phyloP scores from a whole-genome alignment of 2,113 vertebrate species.

The Bungarus multicinctus region DNA sequence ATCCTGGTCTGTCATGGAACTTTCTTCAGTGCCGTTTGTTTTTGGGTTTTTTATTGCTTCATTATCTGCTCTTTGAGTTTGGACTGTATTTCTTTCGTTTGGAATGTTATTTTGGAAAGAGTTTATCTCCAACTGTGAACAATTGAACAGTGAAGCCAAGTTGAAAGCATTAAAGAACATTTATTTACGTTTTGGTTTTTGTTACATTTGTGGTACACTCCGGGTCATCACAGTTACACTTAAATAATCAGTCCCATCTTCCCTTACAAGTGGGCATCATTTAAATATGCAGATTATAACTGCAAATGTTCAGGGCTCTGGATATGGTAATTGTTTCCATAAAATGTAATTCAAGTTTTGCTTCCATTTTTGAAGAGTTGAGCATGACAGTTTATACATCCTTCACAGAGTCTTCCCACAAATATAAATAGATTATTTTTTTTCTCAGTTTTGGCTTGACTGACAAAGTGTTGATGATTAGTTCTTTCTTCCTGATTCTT shows the following conservation, averaged over 20 bases:
- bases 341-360: not conserved
- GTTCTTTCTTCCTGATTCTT: slow-evolving; percentile 5
- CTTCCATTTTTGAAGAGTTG: not conserved
- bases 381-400: not conserved
- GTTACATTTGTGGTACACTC: no score
- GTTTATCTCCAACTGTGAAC: no score
- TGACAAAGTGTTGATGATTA: slow-evolving; percentile 1
- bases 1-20: no score
- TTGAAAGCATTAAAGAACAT: no score
- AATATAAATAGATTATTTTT: not conserved
- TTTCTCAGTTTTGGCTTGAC: not conserved
- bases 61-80: no score
- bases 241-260: slow-evolving; percentile 7
- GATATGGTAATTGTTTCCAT: not conserved
- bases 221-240: not conserved
- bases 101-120: no score
- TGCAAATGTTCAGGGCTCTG: not conserved
- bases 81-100: no score
- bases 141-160: no score
- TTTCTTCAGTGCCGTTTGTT: no score
- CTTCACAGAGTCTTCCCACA: not conserved
- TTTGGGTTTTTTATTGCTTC: no score
- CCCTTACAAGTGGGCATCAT: not conserved
- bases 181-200: no score
- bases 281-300: not conserved